Percentiles rank a stretch among this genome's conserved stretches.
Evolutionary conservation across 2,888 invertebrate species (phyloP).

Genomic region (Nephrotoma flavescens): DNA sequence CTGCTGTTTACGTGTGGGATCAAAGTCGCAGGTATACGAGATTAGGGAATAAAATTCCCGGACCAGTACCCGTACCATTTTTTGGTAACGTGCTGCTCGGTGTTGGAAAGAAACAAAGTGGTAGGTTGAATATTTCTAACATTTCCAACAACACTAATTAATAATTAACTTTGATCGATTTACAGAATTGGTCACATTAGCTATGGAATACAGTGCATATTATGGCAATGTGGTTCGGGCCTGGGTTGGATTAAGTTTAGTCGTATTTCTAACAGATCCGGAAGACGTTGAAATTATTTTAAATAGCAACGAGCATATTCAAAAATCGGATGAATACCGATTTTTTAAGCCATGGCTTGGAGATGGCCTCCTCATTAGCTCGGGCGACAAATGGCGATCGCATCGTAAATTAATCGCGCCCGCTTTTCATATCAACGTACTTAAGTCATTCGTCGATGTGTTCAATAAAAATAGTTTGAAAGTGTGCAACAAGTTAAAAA

Average conservation of each 20-base stretch:
- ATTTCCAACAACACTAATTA: too few relatives aligned
- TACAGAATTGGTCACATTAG: slow-evolving; percentile 41
- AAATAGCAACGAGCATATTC: slow-evolving; percentile 56
- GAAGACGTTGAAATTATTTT: slow-evolving; percentile 58
- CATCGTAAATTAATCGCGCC: slow-evolving; percentile 74
- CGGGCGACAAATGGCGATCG: slow-evolving; percentile 63
- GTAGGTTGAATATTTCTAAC: slow-evolving; percentile 30
- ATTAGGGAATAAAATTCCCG: slow-evolving; percentile 52
- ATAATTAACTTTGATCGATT: background rate
- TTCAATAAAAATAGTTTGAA: slow-evolving; percentile 61
- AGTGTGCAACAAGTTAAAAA: slow-evolving; percentile 48
- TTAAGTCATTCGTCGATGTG: slow-evolving; percentile 62
- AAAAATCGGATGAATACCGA: slow-evolving; percentile 56
- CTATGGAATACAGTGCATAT: slow-evolving; percentile 34
- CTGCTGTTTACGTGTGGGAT: slow-evolving; percentile 28
- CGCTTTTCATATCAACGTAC: slow-evolving; percentile 68
- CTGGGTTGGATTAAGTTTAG: slow-evolving; percentile 54
- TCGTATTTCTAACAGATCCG: slow-evolving; percentile 53
- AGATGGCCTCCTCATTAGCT: slow-evolving; percentile 60
- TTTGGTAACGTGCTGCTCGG: slow-evolving; percentile 54
- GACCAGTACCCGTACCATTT: slow-evolving; percentile 47
- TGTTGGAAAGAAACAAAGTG: slow-evolving; percentile 42
- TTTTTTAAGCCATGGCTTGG: slow-evolving; percentile 72
- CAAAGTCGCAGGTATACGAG: slow-evolving; percentile 37
- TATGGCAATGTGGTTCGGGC: slow-evolving; percentile 40